A percentile compares a stretch with the other conserved stretches of the same genome.
phyloP scores from a whole-genome alignment of 2,888 invertebrate species.

The Calameuta pallipes region DNA sequence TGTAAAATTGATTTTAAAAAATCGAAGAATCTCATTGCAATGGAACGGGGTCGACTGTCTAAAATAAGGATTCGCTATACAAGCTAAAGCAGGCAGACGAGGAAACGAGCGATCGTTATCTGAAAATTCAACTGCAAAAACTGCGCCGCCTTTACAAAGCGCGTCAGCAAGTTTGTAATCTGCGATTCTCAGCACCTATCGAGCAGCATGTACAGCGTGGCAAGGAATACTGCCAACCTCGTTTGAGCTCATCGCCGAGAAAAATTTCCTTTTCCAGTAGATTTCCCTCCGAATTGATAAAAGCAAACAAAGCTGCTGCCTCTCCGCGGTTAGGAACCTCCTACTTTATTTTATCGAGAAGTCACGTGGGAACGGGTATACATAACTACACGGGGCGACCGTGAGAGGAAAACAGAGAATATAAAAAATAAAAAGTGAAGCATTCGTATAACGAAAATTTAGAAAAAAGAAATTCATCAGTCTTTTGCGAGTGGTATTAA shows the following conservation, averaged over 20 bases:
- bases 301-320: not conserved
- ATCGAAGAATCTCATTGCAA: not conserved
- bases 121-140: conserved; percentile 31
- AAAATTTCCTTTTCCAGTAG: conserved; percentile 20
- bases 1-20: not conserved
- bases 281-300: not conserved
- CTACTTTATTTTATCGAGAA: not conserved
- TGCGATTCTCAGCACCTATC: conserved; percentile 38
- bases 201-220: conserved; percentile 31
- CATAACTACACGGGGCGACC: not conserved
- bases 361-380: not conserved
- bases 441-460: conserved; percentile 3
- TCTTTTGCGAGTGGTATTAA: not conserved
- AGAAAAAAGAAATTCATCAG: not conserved
- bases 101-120: conserved; percentile 32
- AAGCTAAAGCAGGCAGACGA: not conserved
- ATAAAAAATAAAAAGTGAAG: not conserved
- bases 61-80: not conserved
- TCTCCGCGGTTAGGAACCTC: not conserved
- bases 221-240: conserved; percentile 26
- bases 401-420: not conserved
- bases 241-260: conserved; percentile 14
- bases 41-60: not conserved
- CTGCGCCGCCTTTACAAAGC: conserved; percentile 19
- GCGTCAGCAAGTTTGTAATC: conserved; percentile 42